Evolutionary conservation across 2,797 vertebrate species (phyloP).

Genomic region (Sebastes vulpes): DNA sequence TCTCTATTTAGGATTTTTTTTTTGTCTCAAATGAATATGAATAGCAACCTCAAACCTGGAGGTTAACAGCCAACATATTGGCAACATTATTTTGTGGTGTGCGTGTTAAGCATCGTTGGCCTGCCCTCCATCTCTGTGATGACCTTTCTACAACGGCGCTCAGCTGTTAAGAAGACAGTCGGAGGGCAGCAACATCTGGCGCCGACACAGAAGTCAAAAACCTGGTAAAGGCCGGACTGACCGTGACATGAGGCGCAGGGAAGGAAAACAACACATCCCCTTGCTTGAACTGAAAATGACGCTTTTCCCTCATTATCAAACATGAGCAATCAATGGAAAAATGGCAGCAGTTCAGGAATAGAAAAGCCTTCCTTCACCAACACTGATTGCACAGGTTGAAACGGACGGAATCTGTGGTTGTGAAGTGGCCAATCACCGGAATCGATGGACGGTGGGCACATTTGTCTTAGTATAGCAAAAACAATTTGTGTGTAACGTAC

Average conservation of each 20-base stretch:
- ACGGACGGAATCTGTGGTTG: slow-evolving; percentile 72
- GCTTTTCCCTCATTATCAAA: slow-evolving; percentile 70
- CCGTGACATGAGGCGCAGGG: slow-evolving; percentile 60
- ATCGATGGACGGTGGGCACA: slow-evolving; percentile 60
- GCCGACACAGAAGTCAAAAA: slow-evolving; percentile 70
- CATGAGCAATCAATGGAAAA: slow-evolving; percentile 76
- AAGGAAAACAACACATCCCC: slow-evolving; percentile 57
- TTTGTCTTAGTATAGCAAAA: slow-evolving; percentile 50
- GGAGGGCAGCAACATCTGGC: slow-evolving; percentile 74
- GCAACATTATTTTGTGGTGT: slow-evolving; percentile 35
- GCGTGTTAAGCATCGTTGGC: slow-evolving; percentile 29
- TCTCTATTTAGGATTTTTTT: not conserved
- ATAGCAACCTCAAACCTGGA: slow-evolving; percentile 1
- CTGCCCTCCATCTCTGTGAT: slow-evolving; percentile 48
- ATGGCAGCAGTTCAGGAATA: slow-evolving; percentile 69
- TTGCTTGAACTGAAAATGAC: slow-evolving; percentile 47
- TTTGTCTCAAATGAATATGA: not conserved
- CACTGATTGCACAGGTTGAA: slow-evolving; percentile 77
- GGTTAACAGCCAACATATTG: slow-evolving; percentile 54
- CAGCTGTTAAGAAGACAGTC: slow-evolving; percentile 64
- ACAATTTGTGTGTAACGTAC: slow-evolving; percentile 18
- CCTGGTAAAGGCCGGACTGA: slow-evolving; percentile 36
- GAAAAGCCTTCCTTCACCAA: slow-evolving; percentile 43
- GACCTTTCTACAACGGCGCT: slow-evolving; percentile 71
- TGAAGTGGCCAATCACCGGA: slow-evolving; percentile 79